phyloP scores from a whole-genome alignment of 2,888 invertebrate species.

The Julus scanicus region DNA sequence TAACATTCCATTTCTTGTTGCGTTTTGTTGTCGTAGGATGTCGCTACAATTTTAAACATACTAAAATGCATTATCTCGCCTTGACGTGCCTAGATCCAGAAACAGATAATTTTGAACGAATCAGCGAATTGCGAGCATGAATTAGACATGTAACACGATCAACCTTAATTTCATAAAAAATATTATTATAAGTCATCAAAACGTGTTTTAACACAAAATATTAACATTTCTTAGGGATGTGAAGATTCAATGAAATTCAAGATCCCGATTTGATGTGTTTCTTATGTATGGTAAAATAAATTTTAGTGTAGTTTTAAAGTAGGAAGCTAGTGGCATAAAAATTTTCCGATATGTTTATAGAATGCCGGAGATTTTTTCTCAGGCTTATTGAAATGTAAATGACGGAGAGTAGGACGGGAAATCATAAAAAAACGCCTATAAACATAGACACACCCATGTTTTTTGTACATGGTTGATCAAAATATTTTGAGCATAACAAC shows the following conservation, averaged over 20 bases:
- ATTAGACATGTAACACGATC: not conserved
- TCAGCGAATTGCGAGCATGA: not conserved
- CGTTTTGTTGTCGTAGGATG: not conserved
- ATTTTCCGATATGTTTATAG: not conserved
- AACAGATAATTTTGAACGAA: not conserved
- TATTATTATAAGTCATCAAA: no score
- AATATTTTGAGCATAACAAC: constrained; percentile 12
- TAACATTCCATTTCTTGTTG: not conserved
- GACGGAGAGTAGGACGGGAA: constrained; percentile 12
- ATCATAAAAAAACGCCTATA: constrained; percentile 31
- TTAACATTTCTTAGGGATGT: no score
- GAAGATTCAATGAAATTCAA: no score
- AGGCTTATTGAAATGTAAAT: constrained; percentile 4
- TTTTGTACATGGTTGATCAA: constrained; percentile 33
- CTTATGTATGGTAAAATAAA: not conserved
- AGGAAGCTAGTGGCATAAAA: not conserved
- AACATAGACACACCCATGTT: constrained; percentile 28
- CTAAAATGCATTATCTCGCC: not conserved
- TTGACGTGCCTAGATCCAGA: not conserved
- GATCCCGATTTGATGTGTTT: not conserved
- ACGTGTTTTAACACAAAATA: no score
- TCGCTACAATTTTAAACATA: not conserved
- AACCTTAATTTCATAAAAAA: not conserved
- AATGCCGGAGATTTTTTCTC: not conserved
- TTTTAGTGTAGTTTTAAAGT: not conserved